Evolutionary conservation across 2,113 vertebrate species (phyloP).

Genomic region (Thalassoma bifasciatum): DNA sequence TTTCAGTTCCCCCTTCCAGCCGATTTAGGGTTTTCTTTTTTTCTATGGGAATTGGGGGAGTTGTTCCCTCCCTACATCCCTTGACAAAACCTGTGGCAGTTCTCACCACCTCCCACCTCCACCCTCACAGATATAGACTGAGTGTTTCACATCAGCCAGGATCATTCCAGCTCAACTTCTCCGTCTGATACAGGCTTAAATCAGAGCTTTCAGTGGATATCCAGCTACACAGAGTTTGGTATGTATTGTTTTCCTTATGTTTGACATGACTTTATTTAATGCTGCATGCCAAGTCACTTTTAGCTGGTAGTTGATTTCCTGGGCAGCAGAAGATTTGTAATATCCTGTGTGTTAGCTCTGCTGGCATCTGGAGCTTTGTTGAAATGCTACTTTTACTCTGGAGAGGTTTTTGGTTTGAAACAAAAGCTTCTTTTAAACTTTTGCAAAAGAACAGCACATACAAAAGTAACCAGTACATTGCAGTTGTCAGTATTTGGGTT

Average conservation of each 20-base stretch:
- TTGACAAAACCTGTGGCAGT: conserved; percentile 34
- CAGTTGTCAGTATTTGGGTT: too few relatives aligned
- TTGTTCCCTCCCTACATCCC: conserved; percentile 41
- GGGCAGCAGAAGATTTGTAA: neutral
- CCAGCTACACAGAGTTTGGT: conserved; percentile 40
- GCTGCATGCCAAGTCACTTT: conserved; percentile 3
- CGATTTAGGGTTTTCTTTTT: conserved; percentile 31
- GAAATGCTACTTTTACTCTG: neutral
- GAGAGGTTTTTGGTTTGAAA: neutral
- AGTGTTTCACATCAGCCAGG: conserved; percentile 50
- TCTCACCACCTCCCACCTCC: conserved; percentile 50
- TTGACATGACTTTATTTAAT: conserved; percentile 12
- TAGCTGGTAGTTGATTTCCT: conserved; percentile 3
- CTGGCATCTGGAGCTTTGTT: neutral
- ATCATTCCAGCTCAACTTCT: conserved; percentile 45
- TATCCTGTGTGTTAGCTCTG: neutral
- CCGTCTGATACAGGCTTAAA: conserved; percentile 21
- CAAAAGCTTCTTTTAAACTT: neutral
- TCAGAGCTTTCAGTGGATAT: conserved; percentile 1
- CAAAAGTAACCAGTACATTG: too few relatives aligned
- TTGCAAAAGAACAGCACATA: neutral
- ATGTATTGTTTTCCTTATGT: conserved; percentile 42
- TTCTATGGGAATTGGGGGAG: neutral
- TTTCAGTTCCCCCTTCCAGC: conserved; percentile 31
- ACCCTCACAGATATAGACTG: conserved; percentile 46